Evolutionary conservation across 2,888 invertebrate genomes (phyloP).

Genomic region (Periphyllus acericola): DNA sequence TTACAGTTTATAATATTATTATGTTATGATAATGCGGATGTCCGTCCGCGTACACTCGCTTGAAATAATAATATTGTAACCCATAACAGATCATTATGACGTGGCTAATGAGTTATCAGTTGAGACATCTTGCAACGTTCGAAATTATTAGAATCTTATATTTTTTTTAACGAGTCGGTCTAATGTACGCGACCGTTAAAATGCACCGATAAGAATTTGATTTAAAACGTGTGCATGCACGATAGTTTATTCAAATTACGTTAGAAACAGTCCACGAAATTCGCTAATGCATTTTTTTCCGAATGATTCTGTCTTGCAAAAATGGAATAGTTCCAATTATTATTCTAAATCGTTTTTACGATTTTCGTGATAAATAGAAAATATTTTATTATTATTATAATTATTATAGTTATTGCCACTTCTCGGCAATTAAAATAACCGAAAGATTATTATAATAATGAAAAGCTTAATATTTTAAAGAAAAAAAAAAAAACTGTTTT

Average conservation of each 20-base stretch:
- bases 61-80: not conserved
- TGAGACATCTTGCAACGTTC: not conserved
- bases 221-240: not conserved
- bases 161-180: not conserved
- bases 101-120: not conserved
- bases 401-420: too few relatives aligned
- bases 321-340: not conserved
- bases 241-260: not conserved
- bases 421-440: too few relatives aligned
- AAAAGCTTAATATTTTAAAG: too few relatives aligned
- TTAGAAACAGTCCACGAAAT: not conserved
- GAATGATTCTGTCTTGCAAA: not conserved
- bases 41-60: too few relatives aligned
- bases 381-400: too few relatives aligned
- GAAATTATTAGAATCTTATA: not conserved
- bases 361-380: too few relatives aligned
- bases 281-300: not conserved
- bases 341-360: too few relatives aligned
- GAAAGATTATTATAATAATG: too few relatives aligned
- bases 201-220: slow-evolving; percentile 2
- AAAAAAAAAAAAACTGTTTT: too few relatives aligned
- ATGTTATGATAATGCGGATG: too few relatives aligned
- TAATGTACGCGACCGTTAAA: not conserved
- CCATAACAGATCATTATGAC: not conserved
- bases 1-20: too few relatives aligned